phyloP scores from a whole-genome alignment of 1,140 invertebrate species.

The Phenacoccus solenopsis region DNA sequence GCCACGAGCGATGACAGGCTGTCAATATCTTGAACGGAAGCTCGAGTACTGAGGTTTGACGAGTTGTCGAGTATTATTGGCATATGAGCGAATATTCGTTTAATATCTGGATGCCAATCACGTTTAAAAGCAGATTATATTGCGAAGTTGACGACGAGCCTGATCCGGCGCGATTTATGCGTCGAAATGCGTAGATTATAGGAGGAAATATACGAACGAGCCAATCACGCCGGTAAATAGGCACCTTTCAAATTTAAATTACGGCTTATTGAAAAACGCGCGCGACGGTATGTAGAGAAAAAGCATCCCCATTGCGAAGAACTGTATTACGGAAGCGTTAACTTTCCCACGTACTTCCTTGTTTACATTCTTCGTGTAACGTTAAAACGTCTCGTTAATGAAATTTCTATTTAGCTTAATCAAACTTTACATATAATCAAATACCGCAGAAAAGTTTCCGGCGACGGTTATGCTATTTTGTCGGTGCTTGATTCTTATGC shows the following conservation, averaged over 20 bases:
- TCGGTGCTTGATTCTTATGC: no score
- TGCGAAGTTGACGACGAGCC: no score
- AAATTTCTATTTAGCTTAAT: constrained; percentile 3
- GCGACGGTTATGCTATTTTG: no score
- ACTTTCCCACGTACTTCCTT: neutral
- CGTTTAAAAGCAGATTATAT: neutral
- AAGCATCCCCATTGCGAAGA: neutral
- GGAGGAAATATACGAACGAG: neutral
- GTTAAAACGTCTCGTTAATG: neutral
- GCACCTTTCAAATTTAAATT: neutral
- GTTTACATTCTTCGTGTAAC: neutral
- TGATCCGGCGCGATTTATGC: neutral
- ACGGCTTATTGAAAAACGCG: neutral
- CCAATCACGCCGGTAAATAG: neutral
- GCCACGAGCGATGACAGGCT: neutral
- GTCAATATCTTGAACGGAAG: neutral
- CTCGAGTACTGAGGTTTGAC: neutral
- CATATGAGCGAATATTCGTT: neutral
- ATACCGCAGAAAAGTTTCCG: neutral
- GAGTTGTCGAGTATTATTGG: neutral
- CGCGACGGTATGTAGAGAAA: neutral
- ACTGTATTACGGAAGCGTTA: neutral
- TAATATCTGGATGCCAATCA: neutral
- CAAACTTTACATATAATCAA: neutral
- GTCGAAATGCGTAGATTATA: neutral